Conservation (phyloP, 1,140 invertebrate genomes). For the Notospermus geniculatus region DNA sequence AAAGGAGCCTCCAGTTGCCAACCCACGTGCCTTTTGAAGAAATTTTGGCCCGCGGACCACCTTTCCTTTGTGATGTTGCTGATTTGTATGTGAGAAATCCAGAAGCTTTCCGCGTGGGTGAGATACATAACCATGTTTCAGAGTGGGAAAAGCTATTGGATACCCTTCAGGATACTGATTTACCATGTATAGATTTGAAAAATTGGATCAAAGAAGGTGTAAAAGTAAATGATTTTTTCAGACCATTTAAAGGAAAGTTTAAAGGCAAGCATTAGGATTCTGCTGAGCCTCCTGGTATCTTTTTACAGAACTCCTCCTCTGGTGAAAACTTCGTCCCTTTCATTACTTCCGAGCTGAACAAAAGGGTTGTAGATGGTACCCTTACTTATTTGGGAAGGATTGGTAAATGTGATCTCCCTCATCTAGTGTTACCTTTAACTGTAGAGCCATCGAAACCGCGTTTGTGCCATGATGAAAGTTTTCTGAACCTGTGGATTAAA, state of each 20-base stretch:
- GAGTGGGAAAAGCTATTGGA: constrained; percentile 7
- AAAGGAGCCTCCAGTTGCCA: not conserved
- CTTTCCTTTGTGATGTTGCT: constrained; percentile 3
- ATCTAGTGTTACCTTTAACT: constrained; percentile 8
- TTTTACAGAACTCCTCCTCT: constrained; percentile 16
- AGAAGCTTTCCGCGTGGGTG: constrained; percentile 16
- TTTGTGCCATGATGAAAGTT: constrained; percentile 16
- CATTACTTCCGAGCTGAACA: constrained; percentile 12
- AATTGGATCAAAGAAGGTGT: constrained; percentile 17
- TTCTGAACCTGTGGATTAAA: constrained; percentile 15
- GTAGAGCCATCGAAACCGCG: constrained; percentile 14
- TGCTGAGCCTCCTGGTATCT: constrained; percentile 16
- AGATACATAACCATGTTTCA: constrained; percentile 10
- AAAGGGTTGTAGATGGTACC: not conserved
- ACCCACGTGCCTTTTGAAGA: not conserved
- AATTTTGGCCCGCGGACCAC: not conserved
- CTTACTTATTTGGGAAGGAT: constrained; percentile 13
- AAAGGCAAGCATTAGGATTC: constrained; percentile 21
- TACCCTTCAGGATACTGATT: not conserved
- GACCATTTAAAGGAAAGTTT: constrained; percentile 20
- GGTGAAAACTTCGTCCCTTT: constrained; percentile 21
- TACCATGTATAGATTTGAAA: not conserved
- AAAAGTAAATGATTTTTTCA: constrained; percentile 18
- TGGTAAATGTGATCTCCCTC: constrained; percentile 18
- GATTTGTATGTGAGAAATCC: constrained; percentile 10